These are phyloP conservation scores for Lemur catta DNA, from an alignment of 2,797 vertebrate genomes.

Conservation along the genomic window DNA sequence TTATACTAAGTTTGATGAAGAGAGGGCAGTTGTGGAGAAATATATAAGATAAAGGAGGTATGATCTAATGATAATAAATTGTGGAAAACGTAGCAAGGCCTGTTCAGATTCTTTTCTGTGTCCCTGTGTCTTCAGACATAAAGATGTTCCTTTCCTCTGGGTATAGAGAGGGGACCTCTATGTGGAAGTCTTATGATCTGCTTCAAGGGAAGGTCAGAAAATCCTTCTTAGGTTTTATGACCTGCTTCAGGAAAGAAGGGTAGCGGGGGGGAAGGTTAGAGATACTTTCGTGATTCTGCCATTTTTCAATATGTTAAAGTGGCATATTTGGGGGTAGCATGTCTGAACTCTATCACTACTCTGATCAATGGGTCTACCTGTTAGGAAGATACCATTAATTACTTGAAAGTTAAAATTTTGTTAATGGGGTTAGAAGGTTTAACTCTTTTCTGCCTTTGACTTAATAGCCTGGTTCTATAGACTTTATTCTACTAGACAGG, in stretches of 20 bases:
- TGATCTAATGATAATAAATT: not conserved
- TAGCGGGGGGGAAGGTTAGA: not conserved
- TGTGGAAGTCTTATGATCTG: not conserved
- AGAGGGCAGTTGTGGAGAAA: not conserved
- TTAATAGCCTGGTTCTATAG: not conserved
- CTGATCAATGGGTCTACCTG: not conserved
- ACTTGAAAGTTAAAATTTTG: not conserved
- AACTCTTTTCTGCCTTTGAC: not conserved
- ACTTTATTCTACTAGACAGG: not conserved
- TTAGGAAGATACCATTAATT: not conserved
- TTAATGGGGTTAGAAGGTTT: not conserved
- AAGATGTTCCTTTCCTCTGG: not conserved
- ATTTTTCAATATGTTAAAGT: not conserved
- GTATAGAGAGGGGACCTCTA: not conserved
- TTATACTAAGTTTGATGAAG: not conserved
- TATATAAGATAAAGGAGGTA: not conserved
- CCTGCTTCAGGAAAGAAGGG: not conserved
- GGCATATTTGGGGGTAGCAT: not conserved
- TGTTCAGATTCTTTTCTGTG: not conserved
- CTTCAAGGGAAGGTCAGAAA: not conserved
- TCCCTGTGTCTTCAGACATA: not conserved
- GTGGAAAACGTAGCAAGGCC: not conserved
- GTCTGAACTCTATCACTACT: not conserved
- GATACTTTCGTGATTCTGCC: not conserved
- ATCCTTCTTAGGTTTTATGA: not conserved